A percentile compares a stretch with the other conserved stretches of the same genome.
These are phyloP conservation scores for Caenorhabditis sp. DNA, from an alignment of 2,888 invertebrate species.

Conservation along the genomic window DNA sequence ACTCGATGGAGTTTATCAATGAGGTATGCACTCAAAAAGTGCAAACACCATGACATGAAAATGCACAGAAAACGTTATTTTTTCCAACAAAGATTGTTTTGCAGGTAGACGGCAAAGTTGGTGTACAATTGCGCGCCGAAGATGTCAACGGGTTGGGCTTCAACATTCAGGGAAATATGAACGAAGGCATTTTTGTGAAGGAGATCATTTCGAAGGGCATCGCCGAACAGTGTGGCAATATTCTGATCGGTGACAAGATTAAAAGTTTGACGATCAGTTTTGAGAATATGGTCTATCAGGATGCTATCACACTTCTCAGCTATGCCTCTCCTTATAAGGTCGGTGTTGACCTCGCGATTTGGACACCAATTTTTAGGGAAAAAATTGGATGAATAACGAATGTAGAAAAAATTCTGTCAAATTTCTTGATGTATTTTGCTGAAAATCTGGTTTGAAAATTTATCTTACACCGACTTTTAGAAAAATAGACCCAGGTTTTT, in stretches of 20 bases:
- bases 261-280: constrained; percentile 86
- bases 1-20: constrained; percentile 55
- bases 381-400: too few relatives aligned
- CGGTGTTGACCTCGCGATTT: background rate
- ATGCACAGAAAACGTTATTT: constrained; percentile 3
- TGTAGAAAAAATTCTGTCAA: too few relatives aligned
- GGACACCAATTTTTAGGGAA: too few relatives aligned
- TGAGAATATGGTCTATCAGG: constrained; percentile 86
- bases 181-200: constrained; percentile 87
- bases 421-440: too few relatives aligned
- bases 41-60: background rate
- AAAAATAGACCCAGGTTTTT: too few relatives aligned
- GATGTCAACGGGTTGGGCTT: constrained; percentile 57
- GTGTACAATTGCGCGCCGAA: constrained; percentile 48
- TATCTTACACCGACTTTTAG: too few relatives aligned
- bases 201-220: constrained; percentile 86
- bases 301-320: constrained; percentile 86
- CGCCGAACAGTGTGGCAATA: constrained; percentile 83
- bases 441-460: too few relatives aligned
- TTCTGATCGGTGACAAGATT: constrained; percentile 86
- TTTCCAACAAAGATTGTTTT: constrained; percentile 7
- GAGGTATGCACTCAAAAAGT: constrained; percentile 15
- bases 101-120: constrained; percentile 46
- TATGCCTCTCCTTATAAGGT: constrained; percentile 89
- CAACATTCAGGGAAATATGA: constrained; percentile 81